A percentile compares a stretch with the other conserved stretches of the same genome.
Evolutionary conservation across 2,797 vertebrate species (phyloP).

Genomic region (Jordanella pulchra): DNA sequence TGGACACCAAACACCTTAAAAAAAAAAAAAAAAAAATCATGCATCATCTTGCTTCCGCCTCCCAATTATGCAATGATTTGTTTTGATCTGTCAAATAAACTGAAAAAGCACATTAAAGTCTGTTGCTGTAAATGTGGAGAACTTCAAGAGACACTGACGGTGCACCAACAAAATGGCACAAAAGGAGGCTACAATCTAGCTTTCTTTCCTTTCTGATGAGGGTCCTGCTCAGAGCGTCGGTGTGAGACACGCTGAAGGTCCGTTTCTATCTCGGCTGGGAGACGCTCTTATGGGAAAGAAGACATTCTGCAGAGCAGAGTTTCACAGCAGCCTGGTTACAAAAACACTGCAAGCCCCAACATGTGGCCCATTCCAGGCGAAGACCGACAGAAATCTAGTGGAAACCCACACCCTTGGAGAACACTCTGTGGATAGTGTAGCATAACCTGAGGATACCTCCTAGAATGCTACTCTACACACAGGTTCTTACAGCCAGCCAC

Average conservation of each 20-base stretch:
- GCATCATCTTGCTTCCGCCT: neutral
- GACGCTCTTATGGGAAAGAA: conserved; percentile 65
- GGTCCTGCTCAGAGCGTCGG: conserved; percentile 22
- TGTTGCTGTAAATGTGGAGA: neutral
- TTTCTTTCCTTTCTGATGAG: conserved; percentile 11
- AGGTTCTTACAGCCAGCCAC: neutral
- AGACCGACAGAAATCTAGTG: conserved; percentile 50
- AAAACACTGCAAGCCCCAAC: conserved; percentile 76
- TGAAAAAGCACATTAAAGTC: neutral
- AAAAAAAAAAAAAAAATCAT: neutral
- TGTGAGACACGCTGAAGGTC: conserved; percentile 59
- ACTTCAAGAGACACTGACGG: neutral
- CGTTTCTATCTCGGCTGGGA: conserved; percentile 55
- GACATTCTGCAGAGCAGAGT: conserved; percentile 68
- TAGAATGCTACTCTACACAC: neutral
- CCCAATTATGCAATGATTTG: neutral
- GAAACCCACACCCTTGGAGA: conserved; percentile 30
- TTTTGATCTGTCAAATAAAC: neutral
- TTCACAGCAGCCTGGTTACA: conserved; percentile 58
- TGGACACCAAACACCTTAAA: neutral
- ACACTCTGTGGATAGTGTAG: conserved; percentile 12
- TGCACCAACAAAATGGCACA: neutral
- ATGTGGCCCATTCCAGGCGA: conserved; percentile 68
- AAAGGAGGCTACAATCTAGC: conserved; percentile 29
- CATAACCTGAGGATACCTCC: neutral